Conservation (phyloP, 2,797 vertebrate genomes). For the Sternotherus odoratus region DNA sequence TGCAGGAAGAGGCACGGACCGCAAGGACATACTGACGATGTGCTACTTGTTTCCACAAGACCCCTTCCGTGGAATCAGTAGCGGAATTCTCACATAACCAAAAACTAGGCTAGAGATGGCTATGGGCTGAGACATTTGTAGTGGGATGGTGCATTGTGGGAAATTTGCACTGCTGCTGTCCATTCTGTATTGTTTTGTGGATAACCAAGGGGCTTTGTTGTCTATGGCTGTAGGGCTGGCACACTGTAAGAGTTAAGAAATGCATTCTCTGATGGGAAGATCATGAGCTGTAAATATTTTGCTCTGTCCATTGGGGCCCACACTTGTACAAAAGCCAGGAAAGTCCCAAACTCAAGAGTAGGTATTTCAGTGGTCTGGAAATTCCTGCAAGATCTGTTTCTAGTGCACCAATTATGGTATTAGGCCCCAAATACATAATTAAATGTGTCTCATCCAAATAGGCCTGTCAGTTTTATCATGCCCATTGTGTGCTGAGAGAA, state of each 20-base stretch:
- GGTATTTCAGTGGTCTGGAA: neutral
- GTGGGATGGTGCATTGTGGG: neutral
- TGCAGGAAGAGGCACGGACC: too few relatives aligned
- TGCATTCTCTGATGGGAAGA: neutral
- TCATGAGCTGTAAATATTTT: neutral
- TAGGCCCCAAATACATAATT: neutral
- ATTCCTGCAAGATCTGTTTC: neutral
- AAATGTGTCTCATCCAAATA: neutral
- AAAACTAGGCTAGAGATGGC: neutral
- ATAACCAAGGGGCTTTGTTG: too few relatives aligned
- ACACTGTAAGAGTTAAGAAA: neutral
- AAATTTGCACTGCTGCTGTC: neutral
- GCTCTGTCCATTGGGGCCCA: neutral
- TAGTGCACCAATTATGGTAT: neutral
- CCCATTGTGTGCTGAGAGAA: neutral
- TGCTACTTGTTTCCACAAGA: neutral
- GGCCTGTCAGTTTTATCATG: neutral
- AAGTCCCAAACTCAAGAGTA: neutral
- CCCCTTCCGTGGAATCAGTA: neutral
- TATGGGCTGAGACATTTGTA: neutral
- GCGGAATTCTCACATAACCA: neutral
- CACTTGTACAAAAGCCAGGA: neutral
- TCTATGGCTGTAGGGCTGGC: neutral
- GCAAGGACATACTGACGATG: too few relatives aligned
- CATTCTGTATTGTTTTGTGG: neutral